phyloP scores from a whole-genome alignment of 1,140 invertebrate species.

The Danaus melanippus region DNA sequence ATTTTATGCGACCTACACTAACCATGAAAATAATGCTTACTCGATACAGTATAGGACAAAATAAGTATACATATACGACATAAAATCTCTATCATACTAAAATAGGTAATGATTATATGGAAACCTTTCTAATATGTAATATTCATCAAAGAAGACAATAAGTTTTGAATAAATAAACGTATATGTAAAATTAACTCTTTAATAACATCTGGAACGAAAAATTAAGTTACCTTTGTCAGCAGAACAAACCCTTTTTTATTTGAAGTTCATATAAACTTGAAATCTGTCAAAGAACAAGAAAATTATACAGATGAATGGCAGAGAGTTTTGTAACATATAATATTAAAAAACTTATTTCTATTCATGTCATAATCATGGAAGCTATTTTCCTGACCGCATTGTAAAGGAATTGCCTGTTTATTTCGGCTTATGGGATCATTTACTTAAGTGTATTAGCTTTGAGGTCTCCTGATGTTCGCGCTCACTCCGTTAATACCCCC shows the following conservation, averaged over 20 bases:
- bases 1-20: slow-evolving; percentile 16
- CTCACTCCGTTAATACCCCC: too few species aligned
- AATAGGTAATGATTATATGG: too few species aligned
- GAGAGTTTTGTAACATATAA: neutral
- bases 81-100: too few species aligned
- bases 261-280: too few species aligned
- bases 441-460: slow-evolving; percentile 16
- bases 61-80: neutral
- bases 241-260: neutral
- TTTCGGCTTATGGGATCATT: slow-evolving; percentile 16
- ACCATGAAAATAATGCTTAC: slow-evolving; percentile 12
- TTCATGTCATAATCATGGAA: slow-evolving; percentile 7
- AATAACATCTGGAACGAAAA: neutral
- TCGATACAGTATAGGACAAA: slow-evolving; percentile 6
- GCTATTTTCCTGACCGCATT: slow-evolving; percentile 6
- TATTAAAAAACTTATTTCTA: slow-evolving; percentile 7
- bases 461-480: too few species aligned
- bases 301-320: too few species aligned
- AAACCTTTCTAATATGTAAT: too few species aligned
- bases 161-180: too few species aligned
- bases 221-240: neutral
- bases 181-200: too few species aligned
- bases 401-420: slow-evolving; percentile 16
- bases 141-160: too few species aligned
- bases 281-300: too few species aligned